These are phyloP conservation scores for Branchinecta sandiegonensis DNA, from an alignment of 2,888 invertebrate species.

Conservation along the genomic window DNA sequence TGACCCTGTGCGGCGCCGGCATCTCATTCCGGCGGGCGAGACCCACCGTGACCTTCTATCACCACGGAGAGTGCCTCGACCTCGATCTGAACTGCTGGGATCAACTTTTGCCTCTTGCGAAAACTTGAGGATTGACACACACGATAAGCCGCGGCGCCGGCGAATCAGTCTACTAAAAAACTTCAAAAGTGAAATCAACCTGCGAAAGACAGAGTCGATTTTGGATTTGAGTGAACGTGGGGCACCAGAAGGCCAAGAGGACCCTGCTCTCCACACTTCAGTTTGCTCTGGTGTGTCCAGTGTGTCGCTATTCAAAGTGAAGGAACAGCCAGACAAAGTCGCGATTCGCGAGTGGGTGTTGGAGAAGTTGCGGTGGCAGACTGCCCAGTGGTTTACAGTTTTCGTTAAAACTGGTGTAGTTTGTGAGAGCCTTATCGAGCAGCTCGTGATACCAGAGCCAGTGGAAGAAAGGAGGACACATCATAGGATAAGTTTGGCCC, in stretches of 20 bases:
- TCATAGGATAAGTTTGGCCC: too few relatives aligned
- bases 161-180: background rate
- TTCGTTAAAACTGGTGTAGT: too few relatives aligned
- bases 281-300: background rate
- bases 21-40: background rate
- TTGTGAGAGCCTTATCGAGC: too few relatives aligned
- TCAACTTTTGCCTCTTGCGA: background rate
- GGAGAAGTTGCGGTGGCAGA: too few relatives aligned
- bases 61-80: background rate
- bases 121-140: background rate
- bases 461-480: too few relatives aligned
- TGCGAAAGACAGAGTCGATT: background rate
- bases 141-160: background rate
- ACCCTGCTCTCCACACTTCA: conserved; percentile 4
- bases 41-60: background rate
- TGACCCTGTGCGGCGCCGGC: background rate
- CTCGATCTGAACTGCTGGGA: conserved; percentile 1
- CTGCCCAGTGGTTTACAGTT: too few relatives aligned
- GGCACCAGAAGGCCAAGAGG: conserved; percentile 8
- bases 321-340: too few relatives aligned
- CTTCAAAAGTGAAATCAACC: conserved; percentile 12
- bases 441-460: too few relatives aligned
- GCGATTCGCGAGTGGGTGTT: too few relatives aligned
- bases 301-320: background rate
- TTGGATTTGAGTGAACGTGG: background rate